phyloP scores from a whole-genome alignment of 92 coral and sea anemone genomes.

The Phenganax stokvisi region DNA sequence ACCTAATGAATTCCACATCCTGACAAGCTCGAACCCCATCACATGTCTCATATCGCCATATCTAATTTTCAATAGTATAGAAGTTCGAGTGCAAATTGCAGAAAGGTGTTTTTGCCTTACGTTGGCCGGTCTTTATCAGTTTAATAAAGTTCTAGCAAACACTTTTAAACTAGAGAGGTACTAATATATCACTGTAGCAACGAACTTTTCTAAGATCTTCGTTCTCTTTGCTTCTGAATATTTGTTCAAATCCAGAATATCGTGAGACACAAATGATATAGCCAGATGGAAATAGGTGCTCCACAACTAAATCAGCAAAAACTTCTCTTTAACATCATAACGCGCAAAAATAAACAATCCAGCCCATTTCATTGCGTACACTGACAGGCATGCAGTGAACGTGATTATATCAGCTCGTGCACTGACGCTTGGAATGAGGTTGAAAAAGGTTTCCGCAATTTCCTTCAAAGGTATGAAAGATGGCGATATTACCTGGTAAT shows the following conservation, averaged over 20 bases:
- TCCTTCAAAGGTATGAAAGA: not conserved
- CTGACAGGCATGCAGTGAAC: not conserved
- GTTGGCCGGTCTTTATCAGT: not conserved
- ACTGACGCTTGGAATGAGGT: too few species aligned
- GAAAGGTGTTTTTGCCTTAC: not conserved
- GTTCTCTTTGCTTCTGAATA: conserved; percentile 84
- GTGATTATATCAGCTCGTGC: too few species aligned
- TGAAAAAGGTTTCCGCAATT: too few species aligned
- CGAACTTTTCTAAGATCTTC: conserved; percentile 89
- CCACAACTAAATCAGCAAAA: conserved; percentile 62
- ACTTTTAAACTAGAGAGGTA: not conserved
- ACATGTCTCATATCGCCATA: conserved; percentile 97
- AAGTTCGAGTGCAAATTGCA: not conserved
- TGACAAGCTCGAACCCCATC: conserved; percentile 85
- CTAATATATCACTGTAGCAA: not conserved
- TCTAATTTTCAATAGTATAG: conserved; percentile 37
- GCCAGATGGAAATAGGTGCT: conserved; percentile 82
- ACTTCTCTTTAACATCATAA: too few species aligned
- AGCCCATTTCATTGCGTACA: not conserved
- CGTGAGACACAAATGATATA: conserved; percentile 83
- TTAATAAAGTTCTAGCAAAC: not conserved
- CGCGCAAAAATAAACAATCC: too few species aligned
- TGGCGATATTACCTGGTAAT: conserved; percentile 67
- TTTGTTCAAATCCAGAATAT: conserved; percentile 80
- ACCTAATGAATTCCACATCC: conserved; percentile 95